Base-by-base conservation (phyloP, 1,140 invertebrate genomes). In the Himalopsyche phryganea region DNA sequence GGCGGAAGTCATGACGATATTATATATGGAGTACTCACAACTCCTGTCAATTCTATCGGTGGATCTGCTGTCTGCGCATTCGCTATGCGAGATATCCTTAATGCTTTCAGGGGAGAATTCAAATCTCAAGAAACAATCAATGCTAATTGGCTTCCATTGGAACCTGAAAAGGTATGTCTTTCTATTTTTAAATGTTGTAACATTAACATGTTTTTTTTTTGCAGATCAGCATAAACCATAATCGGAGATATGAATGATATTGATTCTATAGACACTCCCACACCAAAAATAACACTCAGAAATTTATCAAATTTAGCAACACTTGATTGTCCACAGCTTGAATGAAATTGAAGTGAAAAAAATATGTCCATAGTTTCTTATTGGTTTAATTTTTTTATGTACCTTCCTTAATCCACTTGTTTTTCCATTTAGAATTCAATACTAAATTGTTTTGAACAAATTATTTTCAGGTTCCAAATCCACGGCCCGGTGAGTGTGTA, bases 61-160 rank as follows among this genome's bases (percentile, higher is more conserved):
- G 96, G 94, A 17, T 98, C 94, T 6, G 96, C 97, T 0, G 87
- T 99, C 1, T 99, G 97, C 78, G 92, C 94, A 13, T 99, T 95
- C 75, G 85, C 86, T 17, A 87, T 98, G 79, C 83, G 86, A 64
- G 92, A 92, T 69, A 89, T 99, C 47, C 79, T 92, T 60, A 83
- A 88, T 48, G 87, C 92, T 15, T 98, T 98, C 73, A 87, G 94
- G 67, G 94, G 87, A 13, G 83, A 87, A 51, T 98, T 98, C 74
- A 96, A 96, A 77, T 91, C 91, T 18, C 94, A 97, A 76, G 85
- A 93, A 68, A 89, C 86, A 50, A 88, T 92, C 67, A 91, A 92
- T 69, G 90, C 92, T 17, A 94, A 96, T 70, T 98, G 96, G 96
- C 74, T 96, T 14, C 85, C 93, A 33, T 84, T 95, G 50, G 79